Evolutionary conservation across 92 coral and sea anemone genomes (phyloP), one percentile per base, ranked within the genome.

Genomic region (Zoanthus gigantus): DNA sequence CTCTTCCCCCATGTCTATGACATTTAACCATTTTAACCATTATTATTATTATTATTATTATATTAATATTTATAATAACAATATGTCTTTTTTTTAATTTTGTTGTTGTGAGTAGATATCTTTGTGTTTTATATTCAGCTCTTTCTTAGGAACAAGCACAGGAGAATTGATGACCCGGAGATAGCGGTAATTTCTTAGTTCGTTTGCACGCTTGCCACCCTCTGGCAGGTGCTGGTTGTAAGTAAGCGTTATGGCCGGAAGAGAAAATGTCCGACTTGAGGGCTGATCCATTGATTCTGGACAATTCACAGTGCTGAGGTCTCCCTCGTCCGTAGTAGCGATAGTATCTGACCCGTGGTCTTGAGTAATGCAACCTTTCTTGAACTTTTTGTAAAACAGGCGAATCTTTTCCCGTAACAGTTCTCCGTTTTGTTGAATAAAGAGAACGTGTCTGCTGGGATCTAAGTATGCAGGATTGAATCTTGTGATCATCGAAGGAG

Each of bases 371-470:
- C 66, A 18, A n/a, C 58, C 53, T 23, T 61, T 28, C 60, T 80
- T 74, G 11, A 80, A 18, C 74, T 65, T 80, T 47, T 80, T 32
- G 52, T 66, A 28, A 67, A 80, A 80, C 18, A 23, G 37, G 57
- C 85, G 73, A 13, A 80, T 63, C 85, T 45, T 80, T 46, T 66
- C 50, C 61, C 65, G 85, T 74, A 80, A 29, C 72, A 80, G 45
- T 32, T 80, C 85, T 11, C 74, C 18, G n/a, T 46, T 63, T 57
- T 80, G 60, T 46, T 80, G 44, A 63, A 80, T 45, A 12, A 65
- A 28, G 57, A 80, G 23, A 28, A 80, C 7, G 11, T 50, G 85
- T 0, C 0, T 16, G 31, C 42, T 80, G 7, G 50, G 12, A 16
- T 71, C 63, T 5, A n/a, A 63, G 7, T n/a, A 60, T 14, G 53